Evolutionary conservation across 2,797 vertebrate species (phyloP).

Genomic region (Alcedo quadribrachys): DNA sequence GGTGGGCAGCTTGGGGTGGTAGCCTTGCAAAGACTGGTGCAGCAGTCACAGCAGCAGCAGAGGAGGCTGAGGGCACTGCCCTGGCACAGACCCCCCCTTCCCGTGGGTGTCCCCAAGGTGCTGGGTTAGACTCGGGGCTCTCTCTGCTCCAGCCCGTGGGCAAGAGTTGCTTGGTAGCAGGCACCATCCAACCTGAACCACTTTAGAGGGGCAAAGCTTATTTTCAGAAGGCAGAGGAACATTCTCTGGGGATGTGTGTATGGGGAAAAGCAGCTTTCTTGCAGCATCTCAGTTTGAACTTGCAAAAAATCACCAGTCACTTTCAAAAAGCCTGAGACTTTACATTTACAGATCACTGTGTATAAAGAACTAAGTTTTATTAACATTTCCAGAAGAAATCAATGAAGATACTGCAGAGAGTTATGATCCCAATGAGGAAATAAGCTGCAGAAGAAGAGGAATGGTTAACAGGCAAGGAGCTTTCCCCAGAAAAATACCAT

Average conservation of each 20-base stretch:
- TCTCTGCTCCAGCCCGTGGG: rapidly evolving
- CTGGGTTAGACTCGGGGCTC: rapidly evolving
- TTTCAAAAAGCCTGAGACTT: neutral
- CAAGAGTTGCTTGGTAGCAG: neutral
- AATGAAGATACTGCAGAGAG: constrained; percentile 4
- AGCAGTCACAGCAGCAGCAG: rapidly evolving
- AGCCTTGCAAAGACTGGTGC: neutral
- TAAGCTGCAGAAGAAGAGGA: neutral
- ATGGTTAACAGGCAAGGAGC: constrained; percentile 1
- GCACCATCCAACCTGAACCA: neutral
- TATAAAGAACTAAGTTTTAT: constrained; percentile 19
- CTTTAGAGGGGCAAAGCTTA: neutral
- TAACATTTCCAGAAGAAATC: constrained; percentile 28
- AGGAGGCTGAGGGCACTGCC: neutral
- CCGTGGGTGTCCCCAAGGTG: rapidly evolving
- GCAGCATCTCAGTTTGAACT: neutral
- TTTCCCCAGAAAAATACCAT: constrained; percentile 6
- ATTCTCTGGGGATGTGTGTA: neutral
- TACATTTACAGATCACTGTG: neutral
- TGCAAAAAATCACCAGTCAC: neutral
- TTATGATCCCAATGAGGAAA: constrained; percentile 34
- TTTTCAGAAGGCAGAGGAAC: neutral
- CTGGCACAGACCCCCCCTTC: neutral
- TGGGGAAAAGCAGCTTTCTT: neutral
- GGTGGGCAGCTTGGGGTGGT: neutral